These are phyloP conservation scores for Sicus ferrugineus DNA, from an alignment of 2,888 invertebrate species.

Conservation along the genomic window DNA sequence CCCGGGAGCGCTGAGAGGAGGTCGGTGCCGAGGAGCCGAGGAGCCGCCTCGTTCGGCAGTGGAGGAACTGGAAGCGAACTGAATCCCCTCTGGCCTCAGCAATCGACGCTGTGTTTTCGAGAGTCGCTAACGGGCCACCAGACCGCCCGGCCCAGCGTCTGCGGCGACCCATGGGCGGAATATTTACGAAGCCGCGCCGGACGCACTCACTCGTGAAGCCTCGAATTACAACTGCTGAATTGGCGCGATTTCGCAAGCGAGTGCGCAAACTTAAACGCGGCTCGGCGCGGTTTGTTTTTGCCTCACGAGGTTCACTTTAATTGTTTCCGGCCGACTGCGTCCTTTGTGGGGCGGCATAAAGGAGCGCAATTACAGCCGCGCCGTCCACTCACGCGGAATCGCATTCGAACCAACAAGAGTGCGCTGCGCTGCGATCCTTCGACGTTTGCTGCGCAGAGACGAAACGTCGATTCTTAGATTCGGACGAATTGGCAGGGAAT, in stretches of 20 bases:
- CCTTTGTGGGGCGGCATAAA: constrained; percentile 11
- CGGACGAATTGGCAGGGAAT: no score
- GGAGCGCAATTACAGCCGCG: not conserved
- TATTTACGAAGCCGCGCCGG: constrained; percentile 21
- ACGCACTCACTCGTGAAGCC: constrained; percentile 23
- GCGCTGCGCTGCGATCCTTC: no score
- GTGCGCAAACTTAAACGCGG: constrained; percentile 25
- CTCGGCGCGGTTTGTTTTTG: not conserved
- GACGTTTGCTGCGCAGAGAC: no score
- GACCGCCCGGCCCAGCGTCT: not conserved
- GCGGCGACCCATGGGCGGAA: constrained; percentile 17
- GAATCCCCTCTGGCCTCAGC: not conserved
- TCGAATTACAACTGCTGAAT: constrained; percentile 18
- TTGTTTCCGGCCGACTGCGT: constrained; percentile 25
- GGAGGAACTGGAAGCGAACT: not conserved
- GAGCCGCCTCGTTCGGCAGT: not conserved
- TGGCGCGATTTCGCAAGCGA: constrained; percentile 31
- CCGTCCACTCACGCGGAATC: constrained; percentile 25
- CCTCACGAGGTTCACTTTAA: constrained; percentile 13
- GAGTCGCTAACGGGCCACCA: not conserved
- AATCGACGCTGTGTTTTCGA: not conserved
- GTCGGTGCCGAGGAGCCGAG: not conserved
- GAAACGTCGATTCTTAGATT: no score
- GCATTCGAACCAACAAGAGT: constrained; percentile 18
- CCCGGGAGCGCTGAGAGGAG: not conserved